A percentile compares a stretch with the other conserved stretches of the same genome.
Evolutionary conservation across 2,888 invertebrate genomes (phyloP).

Genomic region (Drosophila nigritarsus): DNA sequence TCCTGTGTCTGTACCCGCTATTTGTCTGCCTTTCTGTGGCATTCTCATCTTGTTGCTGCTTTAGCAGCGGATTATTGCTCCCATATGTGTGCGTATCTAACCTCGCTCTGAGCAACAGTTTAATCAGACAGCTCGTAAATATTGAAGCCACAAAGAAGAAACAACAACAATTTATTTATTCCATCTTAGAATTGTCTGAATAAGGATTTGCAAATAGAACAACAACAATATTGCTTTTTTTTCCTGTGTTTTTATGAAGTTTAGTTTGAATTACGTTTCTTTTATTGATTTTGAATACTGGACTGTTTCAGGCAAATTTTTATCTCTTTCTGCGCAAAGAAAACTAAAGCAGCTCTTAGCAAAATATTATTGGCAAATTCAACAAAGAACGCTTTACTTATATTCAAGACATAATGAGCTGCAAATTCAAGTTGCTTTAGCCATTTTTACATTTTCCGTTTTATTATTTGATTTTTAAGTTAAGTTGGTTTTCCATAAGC

Average conservation of each 20-base stretch:
- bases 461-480: neutral
- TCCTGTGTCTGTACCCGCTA: conserved; percentile 11
- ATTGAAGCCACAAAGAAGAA: conserved; percentile 44
- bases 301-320: neutral
- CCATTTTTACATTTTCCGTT: neutral
- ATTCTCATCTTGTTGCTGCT: conserved; percentile 1
- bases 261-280: neutral
- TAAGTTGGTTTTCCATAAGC: neutral
- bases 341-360: neutral
- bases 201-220: conserved; percentile 23
- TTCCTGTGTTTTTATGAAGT: neutral
- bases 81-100: conserved; percentile 34
- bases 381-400: neutral
- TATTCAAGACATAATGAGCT: neutral
- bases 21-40: conserved; percentile 5
- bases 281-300: neutral
- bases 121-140: conserved; percentile 62
- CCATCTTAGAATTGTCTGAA: conserved; percentile 34
- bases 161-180: conserved; percentile 43
- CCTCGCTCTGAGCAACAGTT: conserved; percentile 53
- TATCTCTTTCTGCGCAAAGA: neutral
- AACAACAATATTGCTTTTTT: neutral
- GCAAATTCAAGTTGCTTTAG: neutral
- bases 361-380: neutral
- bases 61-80: conserved; percentile 50